phyloP scores from a whole-genome alignment of 2,113 vertebrate genomes.

The Bos taurus region ARS-UCD2.0 NC_037334.1:91140501-91141000 shows the following conservation, averaged over 20 bases:
- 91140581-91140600: constrained; percentile 81
- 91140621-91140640: constrained; percentile 84
- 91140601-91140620: constrained; percentile 82
- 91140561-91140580: constrained; percentile 71
- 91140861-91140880: constrained; percentile 84
- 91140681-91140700: constrained; percentile 94
- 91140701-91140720: constrained; percentile 97
- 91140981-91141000: constrained; percentile 89
- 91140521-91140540: constrained; percentile 81
- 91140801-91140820: constrained; percentile 91
- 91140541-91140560: constrained; percentile 80
- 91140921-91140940: constrained; percentile 94
- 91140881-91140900: constrained; percentile 93
- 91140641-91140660: constrained; percentile 90
- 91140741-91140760: constrained; percentile 99
- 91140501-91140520: constrained; percentile 85
- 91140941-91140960: constrained; percentile 86
- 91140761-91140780: constrained; percentile 99
- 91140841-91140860: constrained; percentile 94
- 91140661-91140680: constrained; percentile 96
- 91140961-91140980: constrained; percentile 89
- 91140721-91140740: constrained; percentile 99
- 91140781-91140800: constrained; percentile 89
- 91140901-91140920: constrained; percentile 91
- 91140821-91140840: constrained; percentile 94